Evolutionary conservation across 2,888 invertebrate species (phyloP), one percentile per base, ranked within the genome.

Genomic region (Melieria crassipennis): DNA sequence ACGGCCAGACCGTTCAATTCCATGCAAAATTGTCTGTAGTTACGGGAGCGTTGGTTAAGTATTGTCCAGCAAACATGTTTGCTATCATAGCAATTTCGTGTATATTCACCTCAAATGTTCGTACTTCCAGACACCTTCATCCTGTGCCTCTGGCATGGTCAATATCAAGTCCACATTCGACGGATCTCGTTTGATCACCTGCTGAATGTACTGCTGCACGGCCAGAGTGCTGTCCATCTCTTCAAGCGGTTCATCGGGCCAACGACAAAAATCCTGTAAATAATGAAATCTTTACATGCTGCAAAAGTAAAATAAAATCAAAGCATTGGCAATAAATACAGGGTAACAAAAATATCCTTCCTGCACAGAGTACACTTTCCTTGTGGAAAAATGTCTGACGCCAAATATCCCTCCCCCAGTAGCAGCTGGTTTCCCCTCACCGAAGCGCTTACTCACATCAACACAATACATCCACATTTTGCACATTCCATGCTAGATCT

Each of bases 61-160:
- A 4, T 10, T 42, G 58, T 16, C 4, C 52, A 30, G 50, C 43
- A 50, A 11, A 7, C 47, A 65, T n/a, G 4, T 50, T 6, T 58
- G 4, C 16, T 3, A 56, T 16, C 30, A 65, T 42, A 11, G 55
- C 30, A 5, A 3, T 9, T 11, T 65, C 6, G 9, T 42, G 9
- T 64, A 46, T 11, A 72, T 63, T 73, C 87, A 94, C 94, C 95
- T 91, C 73, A 99, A 90, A 89, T 99, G 99, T 88, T 99, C 99
- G 87, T 99, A 99, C 88, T 99, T 99, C 99, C 99, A 99, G 64
- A 99, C 99, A 55, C 99, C 98, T 87, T 98, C 98, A 85, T 99
- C 98, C 87, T 98, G 98, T 30, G 95, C 93, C 79, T 98, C 98
- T 3, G 99, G 99, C 89, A 98, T 97, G 81, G 93, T 96, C 65